Conservation (phyloP, 2,797 vertebrate species). For the Spea hammondii region DNA sequence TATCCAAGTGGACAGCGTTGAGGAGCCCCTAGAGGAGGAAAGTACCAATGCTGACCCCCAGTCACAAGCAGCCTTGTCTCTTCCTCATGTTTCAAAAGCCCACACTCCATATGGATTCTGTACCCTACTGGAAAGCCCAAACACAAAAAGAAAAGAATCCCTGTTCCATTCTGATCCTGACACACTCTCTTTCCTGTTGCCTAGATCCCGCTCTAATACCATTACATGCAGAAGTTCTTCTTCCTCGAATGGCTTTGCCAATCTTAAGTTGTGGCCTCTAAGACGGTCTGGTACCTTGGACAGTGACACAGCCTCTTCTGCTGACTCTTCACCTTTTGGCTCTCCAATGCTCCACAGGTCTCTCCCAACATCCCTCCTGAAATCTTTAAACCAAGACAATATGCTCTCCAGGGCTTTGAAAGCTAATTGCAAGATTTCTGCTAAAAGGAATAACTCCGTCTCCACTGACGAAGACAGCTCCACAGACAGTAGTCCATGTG, state of each 20-base stretch:
- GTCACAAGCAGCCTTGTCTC: slow-evolving; percentile 71
- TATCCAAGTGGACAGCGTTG: slow-evolving; percentile 76
- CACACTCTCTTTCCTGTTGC: slow-evolving; percentile 60
- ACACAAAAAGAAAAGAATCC: slow-evolving; percentile 82
- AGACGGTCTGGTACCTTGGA: slow-evolving; percentile 71
- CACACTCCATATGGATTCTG: slow-evolving; percentile 80
- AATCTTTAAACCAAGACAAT: slow-evolving; percentile 78
- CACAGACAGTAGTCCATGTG: slow-evolving; percentile 84
- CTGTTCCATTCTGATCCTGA: slow-evolving; percentile 76
- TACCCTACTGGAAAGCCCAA: slow-evolving; percentile 79
- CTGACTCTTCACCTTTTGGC: slow-evolving; percentile 79
- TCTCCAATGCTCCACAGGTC: slow-evolving; percentile 74
- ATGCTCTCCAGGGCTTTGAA: slow-evolving; percentile 70
- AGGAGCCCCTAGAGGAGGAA: slow-evolving; percentile 68
- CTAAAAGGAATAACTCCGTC: slow-evolving; percentile 80
- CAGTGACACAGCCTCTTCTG: slow-evolving; percentile 80
- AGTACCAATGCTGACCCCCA: slow-evolving; percentile 81
- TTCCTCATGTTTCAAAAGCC: slow-evolving; percentile 46
- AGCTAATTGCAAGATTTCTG: slow-evolving; percentile 61
- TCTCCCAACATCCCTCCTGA: slow-evolving; percentile 67
- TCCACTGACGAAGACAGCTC: slow-evolving; percentile 89
- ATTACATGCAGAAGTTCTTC: slow-evolving; percentile 63
- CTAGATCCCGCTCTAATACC: slow-evolving; percentile 67
- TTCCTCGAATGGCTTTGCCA: slow-evolving; percentile 1
- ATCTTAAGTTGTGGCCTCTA: slow-evolving; percentile 47